Base-by-base conservation (phyloP, 2,888 invertebrate genomes). In the Lymantria dispar region DNA sequence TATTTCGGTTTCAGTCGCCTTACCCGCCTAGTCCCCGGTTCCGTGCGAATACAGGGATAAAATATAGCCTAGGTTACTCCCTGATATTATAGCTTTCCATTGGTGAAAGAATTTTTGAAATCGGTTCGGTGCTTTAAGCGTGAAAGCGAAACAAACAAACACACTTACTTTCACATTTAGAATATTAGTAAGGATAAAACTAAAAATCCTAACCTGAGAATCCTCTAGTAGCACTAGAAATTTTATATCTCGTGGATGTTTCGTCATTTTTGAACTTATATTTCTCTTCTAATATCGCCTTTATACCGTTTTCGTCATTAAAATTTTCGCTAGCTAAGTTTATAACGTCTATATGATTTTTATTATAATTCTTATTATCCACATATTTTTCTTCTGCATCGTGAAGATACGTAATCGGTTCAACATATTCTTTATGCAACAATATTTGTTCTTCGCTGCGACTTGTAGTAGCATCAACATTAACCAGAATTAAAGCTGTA, bases 261-360 rank as follows among this genome's bases (percentile, higher is more conserved):
- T 82, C 82, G 60, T 87, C 84, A 62, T 87, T 89, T 36, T 58
- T 74, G 61, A 90, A 90, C 57, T 74, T 87, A 56, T 88, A 89
- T 47, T 82, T 86, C 29, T 86, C 82, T 70, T 90, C 88, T 0
- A 90, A 51, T 8, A 86, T 52, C 0, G 64, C 56, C 47, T 85
- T 84, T 1, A 89, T 78, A 10, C 70, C 64, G 45, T 80, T 74
- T 10, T 70, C 68, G 14, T 66, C 62, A 3, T 72, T 63, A 0
- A 45, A 38, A 0, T 43, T 45, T 7, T 52, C 8, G 14, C 9
- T 5, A 3, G 33, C 3, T 40, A 40, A 14, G 3, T 40, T 14
- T 40, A 13, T 40, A 10, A 15, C 33, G 10, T 44, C 22, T 31
- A 33, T 40, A 22, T 39, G 33, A 7, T 39, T 8, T 40, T 40